A percentile compares a stretch with the other conserved stretches of the same genome.
phyloP scores from a whole-genome alignment of 2,888 invertebrate species.

The Chaetogeoica ovagalla region DNA sequence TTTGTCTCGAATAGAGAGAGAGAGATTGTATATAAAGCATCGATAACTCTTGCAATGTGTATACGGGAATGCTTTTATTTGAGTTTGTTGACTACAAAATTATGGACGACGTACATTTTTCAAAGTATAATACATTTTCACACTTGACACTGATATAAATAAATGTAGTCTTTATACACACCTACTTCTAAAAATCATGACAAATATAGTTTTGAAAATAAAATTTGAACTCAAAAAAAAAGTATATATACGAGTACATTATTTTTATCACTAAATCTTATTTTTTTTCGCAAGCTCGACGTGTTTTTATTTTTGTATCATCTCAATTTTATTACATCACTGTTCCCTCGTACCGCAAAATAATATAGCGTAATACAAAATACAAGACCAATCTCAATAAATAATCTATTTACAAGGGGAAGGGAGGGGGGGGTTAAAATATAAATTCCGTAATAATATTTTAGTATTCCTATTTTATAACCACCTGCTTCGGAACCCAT shows the following conservation, averaged over 20 bases:
- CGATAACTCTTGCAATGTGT: too few relatives aligned
- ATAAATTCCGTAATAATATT: neutral
- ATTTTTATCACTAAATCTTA: neutral
- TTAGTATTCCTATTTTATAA: neutral
- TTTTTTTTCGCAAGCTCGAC: neutral
- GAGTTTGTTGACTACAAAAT: too few relatives aligned
- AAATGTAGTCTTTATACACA: neutral
- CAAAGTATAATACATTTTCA: too few relatives aligned
- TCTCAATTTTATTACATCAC: neutral
- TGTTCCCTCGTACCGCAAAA: neutral
- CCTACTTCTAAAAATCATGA: neutral
- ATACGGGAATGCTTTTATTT: too few relatives aligned
- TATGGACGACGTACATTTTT: too few relatives aligned
- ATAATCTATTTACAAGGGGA: neutral
- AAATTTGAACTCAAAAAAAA: neutral
- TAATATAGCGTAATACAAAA: neutral
- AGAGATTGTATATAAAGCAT: too few relatives aligned
- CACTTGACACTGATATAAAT: too few relatives aligned
- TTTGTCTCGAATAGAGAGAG: too few relatives aligned
- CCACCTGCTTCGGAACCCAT: neutral
- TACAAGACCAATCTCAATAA: neutral
- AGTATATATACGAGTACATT: neutral
- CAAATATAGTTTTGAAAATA: neutral
- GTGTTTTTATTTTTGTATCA: neutral
- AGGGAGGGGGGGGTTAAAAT: neutral